Conservation (phyloP, 2,113 vertebrate genomes). For the Rhombomys opimus region DNA sequence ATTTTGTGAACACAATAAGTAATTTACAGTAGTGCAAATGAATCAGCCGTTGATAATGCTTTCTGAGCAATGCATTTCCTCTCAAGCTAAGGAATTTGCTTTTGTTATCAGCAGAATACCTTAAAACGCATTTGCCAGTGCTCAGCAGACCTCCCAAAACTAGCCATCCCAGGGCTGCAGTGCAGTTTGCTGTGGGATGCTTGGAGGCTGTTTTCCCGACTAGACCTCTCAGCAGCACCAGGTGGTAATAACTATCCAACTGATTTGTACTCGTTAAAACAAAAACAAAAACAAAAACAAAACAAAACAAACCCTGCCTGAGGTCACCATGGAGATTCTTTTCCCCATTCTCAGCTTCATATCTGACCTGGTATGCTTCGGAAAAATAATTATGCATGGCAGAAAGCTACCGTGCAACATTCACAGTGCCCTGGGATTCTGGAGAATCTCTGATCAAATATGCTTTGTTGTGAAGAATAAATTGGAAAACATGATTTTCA, state of each 20-base stretch:
- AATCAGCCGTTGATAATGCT: conserved; percentile 18
- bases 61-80: conserved; percentile 40
- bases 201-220: conserved; percentile 68
- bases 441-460: conserved; percentile 61
- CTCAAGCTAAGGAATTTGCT: conserved; percentile 33
- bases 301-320: conserved; percentile 6
- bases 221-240: conserved; percentile 78
- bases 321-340: conserved; percentile 72
- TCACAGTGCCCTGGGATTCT: conserved; percentile 61
- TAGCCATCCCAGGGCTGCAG: neutral
- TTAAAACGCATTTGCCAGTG: conserved; percentile 60
- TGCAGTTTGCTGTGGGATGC: conserved; percentile 57
- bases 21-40: conserved; percentile 3
- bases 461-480: conserved; percentile 67
- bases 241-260: conserved; percentile 80
- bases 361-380: conserved; percentile 64
- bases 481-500: conserved; percentile 63
- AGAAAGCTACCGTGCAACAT: conserved; percentile 71
- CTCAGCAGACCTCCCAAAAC: conserved; percentile 41
- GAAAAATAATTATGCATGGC: conserved; percentile 77
- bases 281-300: neutral
- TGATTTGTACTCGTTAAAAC: conserved; percentile 73
- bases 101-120: conserved; percentile 52
- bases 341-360: conserved; percentile 56
- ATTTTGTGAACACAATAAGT: conserved; percentile 43